These are phyloP conservation scores for Hycleus phaleratus DNA, from an alignment of 1,140 invertebrate species.

Conservation along the genomic window DNA sequence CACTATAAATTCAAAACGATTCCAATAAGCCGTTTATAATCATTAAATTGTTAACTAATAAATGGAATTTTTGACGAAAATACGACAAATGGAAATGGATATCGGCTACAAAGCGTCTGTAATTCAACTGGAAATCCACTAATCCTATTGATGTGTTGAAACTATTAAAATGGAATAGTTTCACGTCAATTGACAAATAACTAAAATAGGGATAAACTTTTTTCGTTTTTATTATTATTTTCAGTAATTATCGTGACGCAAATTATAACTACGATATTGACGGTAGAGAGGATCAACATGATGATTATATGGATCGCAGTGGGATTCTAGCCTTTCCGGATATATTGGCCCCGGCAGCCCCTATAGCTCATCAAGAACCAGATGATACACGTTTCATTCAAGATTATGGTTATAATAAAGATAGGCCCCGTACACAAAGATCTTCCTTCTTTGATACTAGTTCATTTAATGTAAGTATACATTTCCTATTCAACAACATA, in stretches of 20 bases:
- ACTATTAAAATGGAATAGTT: too few relatives aligned
- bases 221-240: background rate
- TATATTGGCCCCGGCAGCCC: constrained; percentile 35
- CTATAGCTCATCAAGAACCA: constrained; percentile 13
- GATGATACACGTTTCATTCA: constrained; percentile 23
- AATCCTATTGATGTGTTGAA: too few relatives aligned
- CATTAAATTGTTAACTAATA: too few relatives aligned
- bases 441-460: constrained; percentile 30
- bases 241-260: constrained; percentile 20
- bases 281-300: constrained; percentile 19
- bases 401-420: constrained; percentile 23
- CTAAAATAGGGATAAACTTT: too few relatives aligned
- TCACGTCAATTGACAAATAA: too few relatives aligned
- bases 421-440: constrained; percentile 18
- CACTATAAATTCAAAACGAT: too few relatives aligned
- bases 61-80: too few relatives aligned
- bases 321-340: constrained; percentile 40
- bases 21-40: too few relatives aligned
- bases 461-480: constrained; percentile 30
- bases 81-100: too few relatives aligned
- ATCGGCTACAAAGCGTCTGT: too few relatives aligned
- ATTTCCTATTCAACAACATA: background rate
- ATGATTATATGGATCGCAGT: constrained; percentile 12
- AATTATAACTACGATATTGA: constrained; percentile 29
- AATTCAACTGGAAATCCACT: too few relatives aligned